A percentile compares a stretch with the other conserved stretches of the same genome.
Evolutionary conservation across 2,113 vertebrate species (phyloP).

Genomic region (Mirounga angustirostris): DNA sequence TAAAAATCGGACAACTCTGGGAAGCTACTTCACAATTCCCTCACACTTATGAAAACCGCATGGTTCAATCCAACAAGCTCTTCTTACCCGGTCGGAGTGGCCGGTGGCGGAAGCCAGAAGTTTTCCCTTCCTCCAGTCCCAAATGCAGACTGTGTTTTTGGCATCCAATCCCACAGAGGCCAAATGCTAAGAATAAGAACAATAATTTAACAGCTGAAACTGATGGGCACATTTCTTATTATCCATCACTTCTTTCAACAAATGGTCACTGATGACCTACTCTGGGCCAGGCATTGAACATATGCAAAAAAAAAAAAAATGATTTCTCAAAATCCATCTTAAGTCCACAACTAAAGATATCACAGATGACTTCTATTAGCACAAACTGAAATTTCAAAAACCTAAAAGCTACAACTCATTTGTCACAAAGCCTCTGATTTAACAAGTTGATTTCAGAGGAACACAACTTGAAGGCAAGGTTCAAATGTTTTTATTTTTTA

Average conservation of each 20-base stretch:
- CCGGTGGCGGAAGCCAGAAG: constrained; percentile 96
- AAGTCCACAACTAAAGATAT: constrained; percentile 3
- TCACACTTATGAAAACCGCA: not conserved
- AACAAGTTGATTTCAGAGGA: not conserved
- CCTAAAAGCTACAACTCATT: not conserved
- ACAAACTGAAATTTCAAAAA: not conserved
- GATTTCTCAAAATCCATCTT: not conserved
- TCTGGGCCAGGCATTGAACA: not conserved
- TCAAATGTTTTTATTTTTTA: not conserved
- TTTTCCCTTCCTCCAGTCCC: constrained; percentile 98
- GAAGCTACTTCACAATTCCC: not conserved
- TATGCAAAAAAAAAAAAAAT: not conserved
- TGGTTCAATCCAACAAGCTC: not conserved
- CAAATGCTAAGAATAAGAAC: constrained; percentile 89
- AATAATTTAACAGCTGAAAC: constrained; percentile 73
- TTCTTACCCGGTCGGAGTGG: constrained; percentile 93
- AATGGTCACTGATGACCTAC: not conserved
- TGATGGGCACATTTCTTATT: not conserved
- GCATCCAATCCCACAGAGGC: constrained; percentile 97
- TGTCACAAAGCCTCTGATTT: not conserved
- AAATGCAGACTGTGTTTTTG: constrained; percentile 97
- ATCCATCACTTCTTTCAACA: not conserved
- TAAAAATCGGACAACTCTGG: constrained; percentile 1
- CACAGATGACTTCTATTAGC: not conserved
- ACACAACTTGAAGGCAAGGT: not conserved